Base-by-base conservation (phyloP, 2,113 vertebrate species). In the Scortum barcoo region DNA sequence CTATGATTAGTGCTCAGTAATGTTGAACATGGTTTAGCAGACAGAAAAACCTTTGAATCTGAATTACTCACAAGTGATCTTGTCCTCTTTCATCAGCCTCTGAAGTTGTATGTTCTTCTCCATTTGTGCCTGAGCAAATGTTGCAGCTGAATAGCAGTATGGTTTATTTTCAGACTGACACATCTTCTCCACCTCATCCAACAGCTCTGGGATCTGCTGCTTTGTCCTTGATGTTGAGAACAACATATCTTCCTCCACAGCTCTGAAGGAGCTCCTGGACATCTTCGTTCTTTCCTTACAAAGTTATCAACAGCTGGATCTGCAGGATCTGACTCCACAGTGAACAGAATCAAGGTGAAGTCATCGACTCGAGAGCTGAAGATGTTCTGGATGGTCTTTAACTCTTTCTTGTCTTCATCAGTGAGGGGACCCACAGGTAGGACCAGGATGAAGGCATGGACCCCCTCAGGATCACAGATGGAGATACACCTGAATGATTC, bases 281-380 rank as follows among this genome's bases (percentile, higher is more conserved):
- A 30, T 66, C 28, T 17, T 56, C 50, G 24, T 65, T 26, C 2
- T 56, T 0, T 0, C 14, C 9, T 30, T 1, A 81, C 36, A 42
- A 80, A 44, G 3, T 53, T 57, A 38, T 84, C 30, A 56, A 68
- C 66, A 51, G 0, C 17, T 65, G 63, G 28, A 56, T 20, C 83
- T 81, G 60, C 44, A 44, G 75, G 75, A 51, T 67, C 70, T 46
- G 58, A 65, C 46, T 72, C 74, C 13, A 76, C 28, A 20, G 68
- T 81, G 66, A 90, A 87, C 56, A 91, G 19, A 80, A 89, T 74
- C 30, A 89, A 28, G 62, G 46, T 89, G 51, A 80, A 78, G 72
- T 66, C 84, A 40, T 70, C 67, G 58, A 62, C 46, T 67, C 0
- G 0, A 69, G 53, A 72, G 48, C 83, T 19, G 61, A 81, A 81